Evolutionary conservation across 2,888 invertebrate species (phyloP).

Genomic region (Rhamnusium bicolor): DNA sequence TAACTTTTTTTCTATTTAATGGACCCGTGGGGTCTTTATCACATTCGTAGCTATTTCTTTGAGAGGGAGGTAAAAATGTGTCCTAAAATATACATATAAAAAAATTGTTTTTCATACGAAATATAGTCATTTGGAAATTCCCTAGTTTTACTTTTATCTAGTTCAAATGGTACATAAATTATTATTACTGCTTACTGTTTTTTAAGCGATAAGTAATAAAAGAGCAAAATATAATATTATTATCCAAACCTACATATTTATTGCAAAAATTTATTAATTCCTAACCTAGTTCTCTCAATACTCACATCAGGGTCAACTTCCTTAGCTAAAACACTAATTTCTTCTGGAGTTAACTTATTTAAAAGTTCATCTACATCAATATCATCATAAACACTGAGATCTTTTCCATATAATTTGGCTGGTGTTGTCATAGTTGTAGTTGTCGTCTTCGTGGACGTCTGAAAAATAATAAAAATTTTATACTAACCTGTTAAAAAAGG

Average conservation of each 20-base stretch:
- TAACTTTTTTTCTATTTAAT: constrained; percentile 92
- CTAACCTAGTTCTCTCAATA: constrained; percentile 57
- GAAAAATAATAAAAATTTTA: constrained; percentile 69
- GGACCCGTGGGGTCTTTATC: constrained; percentile 97
- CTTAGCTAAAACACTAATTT: constrained; percentile 96
- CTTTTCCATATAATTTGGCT: constrained; percentile 91
- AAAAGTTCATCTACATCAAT: constrained; percentile 96
- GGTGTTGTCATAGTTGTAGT: constrained; percentile 93
- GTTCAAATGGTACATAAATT: too few species aligned
- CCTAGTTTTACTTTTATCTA: not conserved
- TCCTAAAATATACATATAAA: constrained; percentile 82
- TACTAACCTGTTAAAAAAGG: constrained; percentile 39
- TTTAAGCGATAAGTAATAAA: too few species aligned
- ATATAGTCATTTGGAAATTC: not conserved
- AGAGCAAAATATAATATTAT: too few species aligned
- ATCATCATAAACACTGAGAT: constrained; percentile 92
- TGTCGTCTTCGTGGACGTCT: constrained; percentile 89
- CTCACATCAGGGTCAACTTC: constrained; percentile 99
- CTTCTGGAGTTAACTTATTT: constrained; percentile 93
- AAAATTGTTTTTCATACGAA: constrained; percentile 10
- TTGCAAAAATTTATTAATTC: not conserved
- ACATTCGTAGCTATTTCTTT: constrained; percentile 97
- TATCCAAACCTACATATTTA: not conserved
- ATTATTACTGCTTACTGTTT: too few species aligned
- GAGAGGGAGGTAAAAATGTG: constrained; percentile 95